Conservation (phyloP, 53 echinoderm and acorn worm genomes). For the Stichopus horrens region DNA sequence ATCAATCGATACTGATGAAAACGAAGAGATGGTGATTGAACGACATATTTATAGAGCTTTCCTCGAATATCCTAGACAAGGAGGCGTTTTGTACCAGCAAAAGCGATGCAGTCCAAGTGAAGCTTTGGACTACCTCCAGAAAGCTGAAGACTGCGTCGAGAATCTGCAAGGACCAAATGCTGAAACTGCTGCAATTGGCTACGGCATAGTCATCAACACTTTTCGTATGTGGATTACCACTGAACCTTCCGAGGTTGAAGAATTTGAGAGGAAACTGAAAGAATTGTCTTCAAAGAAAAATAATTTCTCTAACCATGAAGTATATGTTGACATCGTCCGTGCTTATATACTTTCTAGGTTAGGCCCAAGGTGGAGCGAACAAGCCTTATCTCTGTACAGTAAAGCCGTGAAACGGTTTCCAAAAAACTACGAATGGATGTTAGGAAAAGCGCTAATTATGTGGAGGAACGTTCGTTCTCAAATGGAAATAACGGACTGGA, state of each 20-base stretch:
- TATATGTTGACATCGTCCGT: neutral
- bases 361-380: constrained; percentile 1
- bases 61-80: neutral
- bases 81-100: neutral
- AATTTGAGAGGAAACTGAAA: neutral
- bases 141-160: neutral
- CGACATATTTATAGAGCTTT: constrained; percentile 18
- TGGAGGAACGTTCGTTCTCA: constrained; percentile 3
- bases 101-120: neutral
- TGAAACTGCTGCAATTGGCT: neutral
- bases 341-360: constrained; percentile 37
- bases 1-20: constrained; percentile 25
- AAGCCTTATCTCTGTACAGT: neutral
- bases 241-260: neutral
- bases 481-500: neutral
- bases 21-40: constrained; percentile 22
- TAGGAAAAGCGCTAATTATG: constrained; percentile 24
- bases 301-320: neutral
- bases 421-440: constrained; percentile 9
- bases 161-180: neutral
- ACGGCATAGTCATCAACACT: constrained; percentile 16
- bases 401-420: neutral
- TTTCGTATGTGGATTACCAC: constrained; percentile 9
- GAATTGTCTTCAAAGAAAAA: neutral
- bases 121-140: neutral